Evolutionary conservation across 2,888 invertebrate species (phyloP).

Genomic region (Sinodicranocentrus sp.): DNA sequence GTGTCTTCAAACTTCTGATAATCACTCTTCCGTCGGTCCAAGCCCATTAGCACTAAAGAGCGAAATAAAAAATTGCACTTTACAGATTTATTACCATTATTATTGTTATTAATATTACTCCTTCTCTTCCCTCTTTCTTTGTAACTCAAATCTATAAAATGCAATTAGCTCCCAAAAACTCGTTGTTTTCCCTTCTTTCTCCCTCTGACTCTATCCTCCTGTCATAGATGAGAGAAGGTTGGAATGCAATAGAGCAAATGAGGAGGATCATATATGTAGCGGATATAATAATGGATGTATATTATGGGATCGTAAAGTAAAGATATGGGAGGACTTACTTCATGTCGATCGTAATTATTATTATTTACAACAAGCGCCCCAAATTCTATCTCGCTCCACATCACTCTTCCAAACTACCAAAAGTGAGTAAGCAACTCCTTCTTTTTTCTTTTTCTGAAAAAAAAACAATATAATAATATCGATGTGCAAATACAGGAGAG

Average conservation of each 20-base stretch:
- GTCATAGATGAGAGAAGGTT: no score
- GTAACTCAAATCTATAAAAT: conserved; percentile 60
- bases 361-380: conserved; percentile 56
- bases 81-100: conserved; percentile 64
- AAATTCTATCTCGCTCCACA: conserved; percentile 15
- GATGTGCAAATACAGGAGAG: no score
- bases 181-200: no score
- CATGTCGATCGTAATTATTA: conserved; percentile 66
- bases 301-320: conserved; percentile 47
- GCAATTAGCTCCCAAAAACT: conserved; percentile 62
- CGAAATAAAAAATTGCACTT: conserved; percentile 58
- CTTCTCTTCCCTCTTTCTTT: conserved; percentile 52
- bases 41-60: conserved; percentile 62
- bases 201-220: no score
- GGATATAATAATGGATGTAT: not conserved
- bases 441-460: conserved; percentile 12
- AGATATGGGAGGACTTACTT: conserved; percentile 62
- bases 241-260: no score
- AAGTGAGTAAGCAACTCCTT: not conserved
- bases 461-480: no score
- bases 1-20: no score
- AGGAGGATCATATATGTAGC: not conserved
- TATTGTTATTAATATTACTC: conserved; percentile 65
- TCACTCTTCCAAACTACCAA: not conserved
- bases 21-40: conserved; percentile 41